These are phyloP conservation scores for Papilio helenus DNA, from an alignment of 1,140 invertebrate genomes.

Conservation along the genomic window DNA sequence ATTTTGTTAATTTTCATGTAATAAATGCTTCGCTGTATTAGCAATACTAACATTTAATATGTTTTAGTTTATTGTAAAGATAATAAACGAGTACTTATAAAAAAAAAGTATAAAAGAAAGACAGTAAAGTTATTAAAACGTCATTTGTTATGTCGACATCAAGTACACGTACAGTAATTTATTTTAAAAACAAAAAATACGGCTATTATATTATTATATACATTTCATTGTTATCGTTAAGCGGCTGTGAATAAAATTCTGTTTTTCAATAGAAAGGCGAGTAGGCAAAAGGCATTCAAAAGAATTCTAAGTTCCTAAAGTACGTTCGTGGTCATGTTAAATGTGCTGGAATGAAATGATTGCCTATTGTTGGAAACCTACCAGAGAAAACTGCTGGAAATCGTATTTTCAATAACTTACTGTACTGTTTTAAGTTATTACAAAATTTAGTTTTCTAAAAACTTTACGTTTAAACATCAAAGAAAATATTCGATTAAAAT, in stretches of 20 bases:
- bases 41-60: too few species aligned
- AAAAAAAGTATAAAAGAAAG: too few species aligned
- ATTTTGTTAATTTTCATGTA: background rate
- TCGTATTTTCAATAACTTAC: background rate
- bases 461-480: background rate
- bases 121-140: background rate
- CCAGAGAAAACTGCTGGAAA: background rate
- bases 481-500: background rate
- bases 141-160: background rate
- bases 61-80: too few species aligned
- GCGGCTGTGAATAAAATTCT: constrained; percentile 2
- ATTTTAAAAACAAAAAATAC: background rate
- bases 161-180: background rate
- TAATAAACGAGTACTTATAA: too few species aligned
- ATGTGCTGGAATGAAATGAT: constrained; percentile 23
- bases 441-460: background rate
- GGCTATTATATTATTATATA: background rate
- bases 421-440: background rate
- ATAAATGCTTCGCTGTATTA: background rate
- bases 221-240: constrained; percentile 23
- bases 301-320: constrained; percentile 12
- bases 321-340: constrained; percentile 10
- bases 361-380: constrained; percentile 21
- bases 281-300: constrained; percentile 22
- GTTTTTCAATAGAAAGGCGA: constrained; percentile 16